Conservation (phyloP, 1,140 invertebrate genomes). For the Venturia canescens region DNA sequence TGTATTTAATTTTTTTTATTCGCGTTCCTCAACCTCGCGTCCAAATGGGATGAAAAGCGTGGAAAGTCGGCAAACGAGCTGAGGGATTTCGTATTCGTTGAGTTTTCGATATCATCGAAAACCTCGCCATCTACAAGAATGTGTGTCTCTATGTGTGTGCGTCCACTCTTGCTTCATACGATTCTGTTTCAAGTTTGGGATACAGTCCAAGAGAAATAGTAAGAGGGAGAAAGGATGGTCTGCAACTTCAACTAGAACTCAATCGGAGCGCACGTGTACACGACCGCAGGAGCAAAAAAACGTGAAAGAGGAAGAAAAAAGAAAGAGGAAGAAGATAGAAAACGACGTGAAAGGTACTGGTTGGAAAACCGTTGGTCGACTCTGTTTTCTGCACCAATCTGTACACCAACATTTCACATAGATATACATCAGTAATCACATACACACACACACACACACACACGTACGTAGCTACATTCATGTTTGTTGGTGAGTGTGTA, state of each 20-base stretch:
- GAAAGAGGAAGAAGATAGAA: conserved; percentile 4
- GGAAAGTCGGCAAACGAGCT: conserved; percentile 2
- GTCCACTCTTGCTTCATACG: background rate
- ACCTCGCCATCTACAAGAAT: background rate
- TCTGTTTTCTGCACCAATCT: conserved; percentile 5
- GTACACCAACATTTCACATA: background rate
- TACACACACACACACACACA: background rate
- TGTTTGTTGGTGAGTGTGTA: conserved; percentile 3
- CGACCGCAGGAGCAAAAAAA: conserved; percentile 6
- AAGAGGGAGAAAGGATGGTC: conserved; percentile 15
- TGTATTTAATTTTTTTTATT: too few relatives aligned
- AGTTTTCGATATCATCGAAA: conserved; percentile 5
- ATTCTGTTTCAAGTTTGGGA: background rate
- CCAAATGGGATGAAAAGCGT: background rate
- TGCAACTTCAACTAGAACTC: conserved; percentile 34
- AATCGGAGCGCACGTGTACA: conserved; percentile 22
- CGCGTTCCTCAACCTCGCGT: too few relatives aligned
- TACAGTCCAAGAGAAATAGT: conserved; percentile 27
- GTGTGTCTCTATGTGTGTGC: background rate
- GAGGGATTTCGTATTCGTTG: conserved; percentile 1
- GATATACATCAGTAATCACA: too few relatives aligned
- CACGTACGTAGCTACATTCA: background rate
- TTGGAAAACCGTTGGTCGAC: conserved; percentile 15
- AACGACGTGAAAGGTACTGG: conserved; percentile 17
- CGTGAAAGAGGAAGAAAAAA: background rate